A percentile compares a stretch with the other conserved stretches of the same genome.
Conservation (phyloP, 2,113 vertebrate species). For the Indicator maculatus region DNA sequence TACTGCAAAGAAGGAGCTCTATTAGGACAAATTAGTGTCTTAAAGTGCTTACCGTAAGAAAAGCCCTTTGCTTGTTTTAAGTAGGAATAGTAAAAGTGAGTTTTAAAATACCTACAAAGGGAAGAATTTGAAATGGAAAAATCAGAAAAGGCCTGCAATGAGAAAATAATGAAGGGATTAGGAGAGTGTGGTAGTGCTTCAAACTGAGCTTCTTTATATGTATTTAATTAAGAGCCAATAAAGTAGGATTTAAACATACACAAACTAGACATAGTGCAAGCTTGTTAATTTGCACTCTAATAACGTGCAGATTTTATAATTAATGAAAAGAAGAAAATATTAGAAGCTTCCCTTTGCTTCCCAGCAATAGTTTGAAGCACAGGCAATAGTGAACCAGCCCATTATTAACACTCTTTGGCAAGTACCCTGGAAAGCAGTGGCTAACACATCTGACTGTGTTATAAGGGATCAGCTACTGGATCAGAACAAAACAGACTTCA, state of each 20-base stretch:
- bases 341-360: conserved; percentile 4
- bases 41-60: not conserved
- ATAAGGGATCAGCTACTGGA: not conserved
- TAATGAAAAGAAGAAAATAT: not conserved
- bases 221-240: conserved; percentile 59
- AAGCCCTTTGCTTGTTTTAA: not conserved
- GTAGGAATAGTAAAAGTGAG: not conserved
- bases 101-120: conserved; percentile 4
- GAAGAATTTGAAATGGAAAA: conserved; percentile 15
- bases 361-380: not conserved
- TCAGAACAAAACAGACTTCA: not conserved
- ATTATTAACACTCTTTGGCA: not conserved
- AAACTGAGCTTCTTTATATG: not conserved
- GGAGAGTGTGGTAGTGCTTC: not conserved
- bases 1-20: not conserved
- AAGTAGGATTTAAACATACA: conserved; percentile 43
- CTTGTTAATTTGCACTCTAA: conserved; percentile 52
- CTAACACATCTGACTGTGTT: not conserved
- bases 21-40: not conserved
- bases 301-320: conserved; percentile 51
- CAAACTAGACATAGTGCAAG: conserved; percentile 32
- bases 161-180: conserved; percentile 39
- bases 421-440: not conserved
- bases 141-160: not conserved
- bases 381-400: not conserved